phyloP scores from a whole-genome alignment of 37 sponge, comb jelly and placozoan species.

The Crambe crambe region DNA sequence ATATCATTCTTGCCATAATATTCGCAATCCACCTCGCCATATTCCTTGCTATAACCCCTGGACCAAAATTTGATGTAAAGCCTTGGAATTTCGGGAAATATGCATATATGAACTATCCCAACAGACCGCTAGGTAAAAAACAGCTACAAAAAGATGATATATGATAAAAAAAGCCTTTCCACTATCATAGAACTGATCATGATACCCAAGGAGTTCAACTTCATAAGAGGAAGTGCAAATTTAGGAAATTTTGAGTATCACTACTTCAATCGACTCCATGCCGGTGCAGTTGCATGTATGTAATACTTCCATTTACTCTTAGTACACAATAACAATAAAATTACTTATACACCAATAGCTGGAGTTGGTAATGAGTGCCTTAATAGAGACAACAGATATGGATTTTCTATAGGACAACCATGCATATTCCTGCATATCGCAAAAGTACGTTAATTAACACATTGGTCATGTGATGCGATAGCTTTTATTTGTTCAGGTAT shows the following conservation, averaged over 20 bases:
- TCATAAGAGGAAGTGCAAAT: background rate
- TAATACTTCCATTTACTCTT: background rate
- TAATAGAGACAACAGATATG: constrained; percentile 15
- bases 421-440: constrained; percentile 36
- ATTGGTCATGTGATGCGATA: background rate
- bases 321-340: constrained; percentile 1
- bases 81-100: constrained; percentile 72
- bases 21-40: constrained; percentile 53
- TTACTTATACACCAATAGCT: constrained; percentile 21
- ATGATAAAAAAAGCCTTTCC: background rate
- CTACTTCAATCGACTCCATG: background rate
- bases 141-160: background rate
- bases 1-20: constrained; percentile 25
- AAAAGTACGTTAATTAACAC: constrained; percentile 15
- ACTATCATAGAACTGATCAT: constrained; percentile 22
- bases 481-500: constrained; percentile 28
- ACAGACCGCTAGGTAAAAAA: constrained; percentile 58
- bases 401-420: constrained; percentile 12
- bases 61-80: background rate
- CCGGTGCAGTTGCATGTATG: constrained; percentile 27
- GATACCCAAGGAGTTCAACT: background rate
- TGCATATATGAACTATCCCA: constrained; percentile 77
- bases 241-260: background rate
- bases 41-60: constrained; percentile 41
- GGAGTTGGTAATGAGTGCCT: constrained; percentile 25